A percentile compares a stretch with the other conserved stretches of the same genome.
Evolutionary conservation across 2,113 vertebrate genomes (phyloP).

Genomic region (Eolophus roseicapilla): DNA sequence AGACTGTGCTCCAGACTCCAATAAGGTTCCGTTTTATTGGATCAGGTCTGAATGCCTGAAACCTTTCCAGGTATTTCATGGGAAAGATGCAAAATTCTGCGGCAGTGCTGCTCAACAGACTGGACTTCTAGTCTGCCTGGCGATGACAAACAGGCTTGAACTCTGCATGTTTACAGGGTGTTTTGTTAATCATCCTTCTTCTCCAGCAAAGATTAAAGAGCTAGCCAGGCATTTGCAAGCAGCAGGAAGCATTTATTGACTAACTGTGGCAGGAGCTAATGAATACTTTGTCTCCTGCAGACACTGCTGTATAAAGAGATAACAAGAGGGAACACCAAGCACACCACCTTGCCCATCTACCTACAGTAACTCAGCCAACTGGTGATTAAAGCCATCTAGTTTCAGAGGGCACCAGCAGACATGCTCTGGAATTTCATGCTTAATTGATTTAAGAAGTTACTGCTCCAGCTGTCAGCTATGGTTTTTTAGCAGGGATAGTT

Average conservation of each 20-base stretch:
- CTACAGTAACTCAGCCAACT: background rate
- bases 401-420: background rate
- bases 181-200: slow-evolving; percentile 9
- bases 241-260: slow-evolving; percentile 8
- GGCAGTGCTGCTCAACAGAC: background rate
- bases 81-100: background rate
- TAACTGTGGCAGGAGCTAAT: background rate
- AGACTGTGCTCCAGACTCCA: background rate
- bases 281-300: background rate
- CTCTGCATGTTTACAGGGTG: background rate
- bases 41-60: background rate
- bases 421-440: slow-evolving; percentile 21
- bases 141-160: background rate
- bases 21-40: background rate
- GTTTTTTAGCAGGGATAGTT: background rate
- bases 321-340: background rate
- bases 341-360: background rate
- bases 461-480: background rate
- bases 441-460: slow-evolving; percentile 30
- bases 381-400: background rate
- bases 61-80: background rate
- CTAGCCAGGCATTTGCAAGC: background rate
- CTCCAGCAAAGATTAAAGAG: slow-evolving; percentile 16
- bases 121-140: background rate
- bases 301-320: background rate